phyloP scores from a whole-genome alignment of 2,113 vertebrate genomes.

The Sinocyclocheilus anshuiensis region DNA sequence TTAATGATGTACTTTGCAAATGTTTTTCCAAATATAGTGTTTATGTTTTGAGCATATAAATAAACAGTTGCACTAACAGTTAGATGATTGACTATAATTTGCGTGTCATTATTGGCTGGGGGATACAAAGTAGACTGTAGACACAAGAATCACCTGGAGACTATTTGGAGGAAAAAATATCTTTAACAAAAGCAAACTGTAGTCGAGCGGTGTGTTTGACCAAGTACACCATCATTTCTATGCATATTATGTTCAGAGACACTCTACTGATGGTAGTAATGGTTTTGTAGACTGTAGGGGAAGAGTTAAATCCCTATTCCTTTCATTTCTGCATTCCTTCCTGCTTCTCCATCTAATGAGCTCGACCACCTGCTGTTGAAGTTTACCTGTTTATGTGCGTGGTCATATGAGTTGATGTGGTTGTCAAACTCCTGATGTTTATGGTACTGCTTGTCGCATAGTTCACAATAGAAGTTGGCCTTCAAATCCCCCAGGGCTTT shows the following conservation, averaged over 20 bases:
- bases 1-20: neutral
- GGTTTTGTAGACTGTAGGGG: neutral
- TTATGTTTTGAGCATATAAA: neutral
- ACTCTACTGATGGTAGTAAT: neutral
- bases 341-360: slow-evolving; percentile 8
- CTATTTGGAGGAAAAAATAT: neutral
- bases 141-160: neutral
- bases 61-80: neutral
- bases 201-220: neutral
- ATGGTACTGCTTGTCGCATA: slow-evolving; percentile 99
- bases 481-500: slow-evolving; percentile 92
- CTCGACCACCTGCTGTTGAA: neutral
- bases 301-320: neutral
- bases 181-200: neutral
- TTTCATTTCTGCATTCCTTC: neutral
- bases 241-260: neutral
- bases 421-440: slow-evolving; percentile 99
- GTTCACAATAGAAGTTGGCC: slow-evolving; percentile 97
- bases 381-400: slow-evolving; percentile 97
- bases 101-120: neutral
- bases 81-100: neutral
- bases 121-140: neutral
- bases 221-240: neutral
- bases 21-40: neutral
- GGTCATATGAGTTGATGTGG: slow-evolving; percentile 99